These are phyloP conservation scores for Pseudocheirus occidentalis DNA, from an alignment of 2,797 vertebrate species.

Conservation along the genomic window DNA sequence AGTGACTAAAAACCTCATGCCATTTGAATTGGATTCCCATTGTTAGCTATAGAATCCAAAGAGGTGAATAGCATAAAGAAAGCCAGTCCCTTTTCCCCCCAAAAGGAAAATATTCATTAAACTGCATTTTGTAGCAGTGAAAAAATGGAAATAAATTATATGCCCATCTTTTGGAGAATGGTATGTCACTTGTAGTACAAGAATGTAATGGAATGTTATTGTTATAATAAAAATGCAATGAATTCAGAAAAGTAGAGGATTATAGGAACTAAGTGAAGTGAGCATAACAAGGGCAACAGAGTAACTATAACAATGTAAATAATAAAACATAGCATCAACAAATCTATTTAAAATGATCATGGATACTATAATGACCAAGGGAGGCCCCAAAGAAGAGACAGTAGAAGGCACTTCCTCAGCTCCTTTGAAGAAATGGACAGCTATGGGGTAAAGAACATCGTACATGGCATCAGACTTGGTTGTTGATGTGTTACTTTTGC, in stretches of 20 bases:
- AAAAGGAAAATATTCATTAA: not conserved
- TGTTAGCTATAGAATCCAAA: not conserved
- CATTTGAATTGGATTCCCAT: not conserved
- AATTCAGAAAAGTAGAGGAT: not conserved
- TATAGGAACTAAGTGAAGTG: not conserved
- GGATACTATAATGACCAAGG: not conserved
- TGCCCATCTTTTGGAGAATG: not conserved
- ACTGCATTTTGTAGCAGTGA: not conserved
- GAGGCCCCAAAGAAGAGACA: not conserved
- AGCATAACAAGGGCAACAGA: not conserved
- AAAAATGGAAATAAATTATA: not conserved
- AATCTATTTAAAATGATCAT: not conserved
- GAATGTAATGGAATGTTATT: not conserved
- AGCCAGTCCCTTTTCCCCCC: rapidly evolving
- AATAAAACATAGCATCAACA: not conserved
- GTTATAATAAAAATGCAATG: not conserved
- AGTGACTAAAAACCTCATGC: not conserved
- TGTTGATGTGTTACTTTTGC: not conserved
- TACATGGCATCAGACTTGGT: not conserved
- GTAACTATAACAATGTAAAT: not conserved
- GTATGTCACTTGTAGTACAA: not conserved
- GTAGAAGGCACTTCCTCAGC: not conserved
- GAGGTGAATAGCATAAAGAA: not conserved
- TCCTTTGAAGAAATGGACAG: not conserved
- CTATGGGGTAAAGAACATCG: not conserved